Evolutionary conservation across 2,888 invertebrate species (phyloP).

Genomic region (Tuberolachnus salignus): DNA sequence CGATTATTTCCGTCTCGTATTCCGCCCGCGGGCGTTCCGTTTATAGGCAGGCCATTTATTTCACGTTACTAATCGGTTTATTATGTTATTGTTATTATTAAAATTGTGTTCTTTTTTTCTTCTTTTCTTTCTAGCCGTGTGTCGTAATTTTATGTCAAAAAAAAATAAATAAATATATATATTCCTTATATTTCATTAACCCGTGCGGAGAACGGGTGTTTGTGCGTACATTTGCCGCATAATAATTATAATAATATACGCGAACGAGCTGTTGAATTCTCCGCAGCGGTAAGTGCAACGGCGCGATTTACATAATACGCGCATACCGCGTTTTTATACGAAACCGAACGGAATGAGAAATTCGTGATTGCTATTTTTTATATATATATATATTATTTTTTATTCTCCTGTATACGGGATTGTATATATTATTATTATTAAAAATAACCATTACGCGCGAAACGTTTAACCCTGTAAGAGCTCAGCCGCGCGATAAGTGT

Average conservation of each 20-base stretch:
- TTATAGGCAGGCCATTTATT: too few relatives aligned
- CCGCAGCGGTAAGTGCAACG: background rate
- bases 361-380: constrained; percentile 19
- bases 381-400: background rate
- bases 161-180: too few relatives aligned
- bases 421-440: background rate
- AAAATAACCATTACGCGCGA: background rate
- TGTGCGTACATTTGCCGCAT: background rate
- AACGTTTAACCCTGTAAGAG: background rate
- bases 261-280: background rate
- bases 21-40: too few relatives aligned
- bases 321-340: background rate
- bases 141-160: background rate
- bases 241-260: background rate
- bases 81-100: too few relatives aligned
- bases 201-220: too few relatives aligned
- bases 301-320: too few relatives aligned
- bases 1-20: too few relatives aligned
- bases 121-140: background rate
- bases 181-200: too few relatives aligned
- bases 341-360: background rate
- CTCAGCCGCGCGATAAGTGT: background rate
- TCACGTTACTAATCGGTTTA: too few relatives aligned
- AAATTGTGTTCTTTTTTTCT: too few relatives aligned
- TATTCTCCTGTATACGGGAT: too few relatives aligned